Evolutionary conservation across 1,140 invertebrate genomes (phyloP).

Genomic region (Druon quercuslanigerum): DNA sequence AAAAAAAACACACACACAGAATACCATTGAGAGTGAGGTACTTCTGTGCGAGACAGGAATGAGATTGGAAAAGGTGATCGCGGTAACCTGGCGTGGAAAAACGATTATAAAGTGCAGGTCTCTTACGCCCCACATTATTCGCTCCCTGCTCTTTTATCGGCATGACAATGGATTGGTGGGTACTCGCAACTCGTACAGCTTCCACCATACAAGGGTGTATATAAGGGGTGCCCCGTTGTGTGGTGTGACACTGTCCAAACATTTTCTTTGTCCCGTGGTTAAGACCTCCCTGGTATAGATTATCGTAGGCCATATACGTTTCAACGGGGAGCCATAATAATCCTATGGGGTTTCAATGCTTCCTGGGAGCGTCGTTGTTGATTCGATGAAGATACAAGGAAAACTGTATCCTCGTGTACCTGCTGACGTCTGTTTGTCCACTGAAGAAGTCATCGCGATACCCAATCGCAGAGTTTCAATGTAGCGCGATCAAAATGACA

Average conservation of each 20-base stretch:
- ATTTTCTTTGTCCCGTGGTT: slow-evolving; percentile 75
- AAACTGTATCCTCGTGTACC: slow-evolving; percentile 48
- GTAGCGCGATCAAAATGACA: slow-evolving; percentile 5
- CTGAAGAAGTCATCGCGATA: slow-evolving; percentile 47
- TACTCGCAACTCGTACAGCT: slow-evolving; percentile 2
- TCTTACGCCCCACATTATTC: slow-evolving; percentile 52
- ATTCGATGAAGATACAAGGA: slow-evolving; percentile 60
- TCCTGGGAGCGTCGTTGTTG: slow-evolving; percentile 55
- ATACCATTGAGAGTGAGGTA: too few relatives aligned
- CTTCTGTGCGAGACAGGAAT: neutral
- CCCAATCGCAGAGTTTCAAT: neutral
- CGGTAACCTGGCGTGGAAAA: slow-evolving; percentile 1
- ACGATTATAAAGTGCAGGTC: slow-evolving; percentile 29
- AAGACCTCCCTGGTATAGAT: slow-evolving; percentile 69
- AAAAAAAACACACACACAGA: too few relatives aligned
- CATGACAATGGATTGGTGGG: slow-evolving; percentile 46
- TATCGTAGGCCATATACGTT: slow-evolving; percentile 67
- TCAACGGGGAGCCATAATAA: slow-evolving; percentile 66
- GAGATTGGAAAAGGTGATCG: neutral
- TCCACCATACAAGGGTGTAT: slow-evolving; percentile 28
- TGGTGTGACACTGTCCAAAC: slow-evolving; percentile 74
- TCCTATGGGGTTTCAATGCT: slow-evolving; percentile 68
- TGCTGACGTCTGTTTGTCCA: slow-evolving; percentile 55
- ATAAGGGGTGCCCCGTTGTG: slow-evolving; percentile 57
- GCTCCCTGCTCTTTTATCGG: slow-evolving; percentile 61